phyloP scores from a whole-genome alignment of 2,113 vertebrate species.

The Craseonycteris thonglongyai region DNA sequence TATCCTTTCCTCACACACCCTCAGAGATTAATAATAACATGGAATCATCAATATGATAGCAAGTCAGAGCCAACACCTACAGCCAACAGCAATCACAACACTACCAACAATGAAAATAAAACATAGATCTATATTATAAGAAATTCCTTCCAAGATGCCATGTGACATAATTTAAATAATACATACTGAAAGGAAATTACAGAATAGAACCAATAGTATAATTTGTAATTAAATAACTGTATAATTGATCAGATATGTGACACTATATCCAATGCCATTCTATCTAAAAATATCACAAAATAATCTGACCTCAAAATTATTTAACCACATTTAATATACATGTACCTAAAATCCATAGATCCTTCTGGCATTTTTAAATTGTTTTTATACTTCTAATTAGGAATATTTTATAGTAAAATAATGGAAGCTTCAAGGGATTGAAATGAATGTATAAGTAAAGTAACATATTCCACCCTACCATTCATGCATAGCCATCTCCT shows the following conservation, averaged over 20 bases:
- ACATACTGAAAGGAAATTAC: background rate
- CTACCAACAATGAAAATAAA: background rate
- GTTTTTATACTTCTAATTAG: background rate
- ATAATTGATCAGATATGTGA: background rate
- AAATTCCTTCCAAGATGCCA: background rate
- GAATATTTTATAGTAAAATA: background rate
- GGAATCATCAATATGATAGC: background rate
- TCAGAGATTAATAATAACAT: background rate
- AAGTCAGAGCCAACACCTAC: background rate
- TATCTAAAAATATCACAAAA: background rate
- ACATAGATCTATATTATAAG: background rate
- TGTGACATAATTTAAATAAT: background rate
- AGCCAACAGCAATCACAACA: background rate
- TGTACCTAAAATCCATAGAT: background rate
- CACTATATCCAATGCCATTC: background rate
- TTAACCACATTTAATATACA: background rate
- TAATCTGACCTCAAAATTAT: background rate
- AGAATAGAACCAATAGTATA: background rate
- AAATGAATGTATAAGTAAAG: background rate
- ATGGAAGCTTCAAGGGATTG: background rate
- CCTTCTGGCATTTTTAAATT: background rate
- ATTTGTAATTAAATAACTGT: background rate
- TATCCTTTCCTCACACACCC: background rate
- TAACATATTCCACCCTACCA: background rate
- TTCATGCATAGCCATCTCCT: fast-evolving